Percentiles rank a stretch among this genome's conserved stretches.
phyloP scores from a whole-genome alignment of 2,797 vertebrate species.

The Protosalanx chinensis region DNA sequence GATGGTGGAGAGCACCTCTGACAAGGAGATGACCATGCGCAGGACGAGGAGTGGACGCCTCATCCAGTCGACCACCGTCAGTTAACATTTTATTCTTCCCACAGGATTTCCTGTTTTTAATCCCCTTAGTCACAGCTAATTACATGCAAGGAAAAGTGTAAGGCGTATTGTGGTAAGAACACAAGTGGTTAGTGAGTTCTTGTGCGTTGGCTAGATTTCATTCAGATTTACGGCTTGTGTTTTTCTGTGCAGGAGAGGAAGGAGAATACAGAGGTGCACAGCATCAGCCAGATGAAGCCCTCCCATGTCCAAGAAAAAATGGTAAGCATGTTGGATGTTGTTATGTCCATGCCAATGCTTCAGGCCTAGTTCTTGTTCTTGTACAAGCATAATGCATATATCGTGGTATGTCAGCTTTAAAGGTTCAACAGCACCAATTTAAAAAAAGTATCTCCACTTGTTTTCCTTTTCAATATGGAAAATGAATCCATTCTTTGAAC shows the following conservation, averaged over 20 bases:
- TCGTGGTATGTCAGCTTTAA: neutral
- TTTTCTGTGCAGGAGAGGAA: conserved; percentile 23
- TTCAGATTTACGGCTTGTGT: neutral
- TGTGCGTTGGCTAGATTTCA: neutral
- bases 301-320: conserved; percentile 8
- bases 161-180: too few relatives aligned
- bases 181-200: too few relatives aligned
- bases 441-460: neutral
- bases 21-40: conserved; percentile 67
- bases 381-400: neutral
- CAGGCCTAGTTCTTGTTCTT: neutral
- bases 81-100: conserved; percentile 25
- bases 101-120: neutral
- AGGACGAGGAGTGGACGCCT: conserved; percentile 84
- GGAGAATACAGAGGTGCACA: neutral
- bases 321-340: conserved; percentile 7
- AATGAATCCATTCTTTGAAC: neutral
- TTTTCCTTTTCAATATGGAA: neutral
- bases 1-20: conserved; percentile 69
- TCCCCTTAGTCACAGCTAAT: neutral
- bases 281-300: conserved; percentile 12
- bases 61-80: conserved; percentile 55
- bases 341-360: neutral
- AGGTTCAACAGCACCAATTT: neutral
- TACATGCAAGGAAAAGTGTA: neutral